Conservation (phyloP, 2,113 vertebrate species). For the Mungos mungo region DNA sequence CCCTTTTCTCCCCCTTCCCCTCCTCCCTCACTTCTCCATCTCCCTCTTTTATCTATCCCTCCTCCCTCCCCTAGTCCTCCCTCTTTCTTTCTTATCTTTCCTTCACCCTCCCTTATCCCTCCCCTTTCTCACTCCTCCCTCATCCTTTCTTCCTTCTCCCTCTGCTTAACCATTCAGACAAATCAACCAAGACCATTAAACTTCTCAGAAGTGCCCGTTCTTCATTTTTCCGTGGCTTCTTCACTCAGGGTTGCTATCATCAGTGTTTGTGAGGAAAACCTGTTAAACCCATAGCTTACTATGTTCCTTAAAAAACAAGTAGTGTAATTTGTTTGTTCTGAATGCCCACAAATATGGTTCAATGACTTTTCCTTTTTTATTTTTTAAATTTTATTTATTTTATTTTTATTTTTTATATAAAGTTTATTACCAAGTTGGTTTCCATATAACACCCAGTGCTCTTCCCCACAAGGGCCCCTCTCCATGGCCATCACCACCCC, state of each 20-base stretch:
- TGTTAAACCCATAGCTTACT: slow-evolving; percentile 39
- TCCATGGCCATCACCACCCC: no score
- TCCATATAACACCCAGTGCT: no score
- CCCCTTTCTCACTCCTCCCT: not conserved
- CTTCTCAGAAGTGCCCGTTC: not conserved
- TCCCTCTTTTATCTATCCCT: not conserved
- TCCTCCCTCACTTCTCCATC: not conserved
- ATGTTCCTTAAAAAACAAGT: slow-evolving; percentile 16
- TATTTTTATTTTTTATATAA: no score
- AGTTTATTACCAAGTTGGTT: no score
- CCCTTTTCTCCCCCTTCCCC: not conserved
- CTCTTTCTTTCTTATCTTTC: not conserved
- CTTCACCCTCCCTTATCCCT: not conserved
- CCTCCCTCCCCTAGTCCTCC: not conserved
- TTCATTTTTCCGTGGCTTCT: not conserved
- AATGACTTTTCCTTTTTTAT: not conserved
- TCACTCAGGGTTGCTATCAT: not conserved
- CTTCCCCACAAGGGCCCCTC: no score
- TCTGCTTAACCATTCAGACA: not conserved
- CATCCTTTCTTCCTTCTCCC: not conserved
- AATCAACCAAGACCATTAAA: not conserved
- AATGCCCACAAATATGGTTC: not conserved
- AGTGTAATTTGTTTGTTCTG: slow-evolving; percentile 40
- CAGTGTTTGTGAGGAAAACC: not conserved
- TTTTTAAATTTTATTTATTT: no score